Base-by-base conservation (phyloP, 92 coral and sea anemone species). In the Desmophyllum pertusum region DNA sequence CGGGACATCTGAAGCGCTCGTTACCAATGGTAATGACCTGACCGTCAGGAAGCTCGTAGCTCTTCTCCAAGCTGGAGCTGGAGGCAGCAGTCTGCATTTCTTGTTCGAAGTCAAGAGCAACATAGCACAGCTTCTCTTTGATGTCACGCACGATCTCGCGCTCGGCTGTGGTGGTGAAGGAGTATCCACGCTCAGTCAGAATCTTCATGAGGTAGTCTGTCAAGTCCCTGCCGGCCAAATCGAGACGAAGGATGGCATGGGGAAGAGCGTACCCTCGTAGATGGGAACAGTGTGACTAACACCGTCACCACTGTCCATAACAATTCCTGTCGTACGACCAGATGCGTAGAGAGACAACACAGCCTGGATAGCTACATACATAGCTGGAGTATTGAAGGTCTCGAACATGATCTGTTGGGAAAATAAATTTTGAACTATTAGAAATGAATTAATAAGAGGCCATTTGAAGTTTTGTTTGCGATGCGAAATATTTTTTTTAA, bases 71-170 rank as follows among this genome's bases (percentile, higher is more conserved):
- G 76, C 95, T 94, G 66, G 98, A 94, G 87, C 98, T 94, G 43
- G 88, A 55, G 33, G 98, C 93, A n/a, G 98, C 98, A 27, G 98
- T 94, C 35, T 85, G 86, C 98, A 94, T 94, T 75, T 94, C 98
- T 83, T 94, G 98, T 50, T 94, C 98, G 62, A 94, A 94, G 92
- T 92, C 98, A 1, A 95, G 81, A 21, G 98, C 98, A 84, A 95
- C 98, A 79, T 95, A 95, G 89, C 91, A 85, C 62, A 95, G 90
- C 88, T 95, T 89, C 67, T 94, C 98, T 79, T 95, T 95, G 90
- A 95, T 95, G 87, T 95, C 98, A 80, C 98, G 96, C 72, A 95
- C 98, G 55, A 95, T 95, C 81, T 95, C 98, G 70, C 98, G 95
- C 90, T 95, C 98, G 70, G 57, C 98, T 19, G 93, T 83, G 55